phyloP scores from a whole-genome alignment of 1,140 invertebrate genomes.

The Uloborus diversus region DNA sequence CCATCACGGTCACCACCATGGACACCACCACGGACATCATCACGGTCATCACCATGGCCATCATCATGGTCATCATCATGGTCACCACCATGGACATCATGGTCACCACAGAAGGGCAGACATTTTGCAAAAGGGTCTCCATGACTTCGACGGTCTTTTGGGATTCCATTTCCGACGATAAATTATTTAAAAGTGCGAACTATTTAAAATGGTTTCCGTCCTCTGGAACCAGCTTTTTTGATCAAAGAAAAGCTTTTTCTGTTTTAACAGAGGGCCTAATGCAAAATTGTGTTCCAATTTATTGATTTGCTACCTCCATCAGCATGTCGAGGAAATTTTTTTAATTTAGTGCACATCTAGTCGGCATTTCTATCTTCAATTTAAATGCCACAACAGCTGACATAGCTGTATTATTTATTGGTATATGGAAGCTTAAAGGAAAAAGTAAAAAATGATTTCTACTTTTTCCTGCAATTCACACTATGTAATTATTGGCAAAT shows the following conservation, averaged over 20 bases:
- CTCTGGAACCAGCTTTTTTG: background rate
- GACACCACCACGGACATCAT: constrained; percentile 32
- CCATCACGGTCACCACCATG: constrained; percentile 34
- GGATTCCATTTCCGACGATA: constrained; percentile 52
- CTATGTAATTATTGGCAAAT: background rate
- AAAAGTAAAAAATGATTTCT: no score
- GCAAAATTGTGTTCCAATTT: background rate
- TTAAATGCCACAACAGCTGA: background rate
- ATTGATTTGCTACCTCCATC: background rate
- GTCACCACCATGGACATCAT: constrained; percentile 36
- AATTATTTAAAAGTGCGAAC: background rate
- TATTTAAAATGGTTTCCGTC: background rate
- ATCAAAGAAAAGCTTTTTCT: background rate
- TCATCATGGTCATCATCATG: constrained; percentile 25
- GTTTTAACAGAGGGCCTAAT: background rate
- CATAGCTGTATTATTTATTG: background rate
- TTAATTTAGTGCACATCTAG: constrained; percentile 29
- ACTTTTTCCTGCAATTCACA: no score
- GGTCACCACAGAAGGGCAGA: constrained; percentile 48
- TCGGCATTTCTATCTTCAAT: constrained; percentile 10
- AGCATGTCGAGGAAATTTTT: no score
- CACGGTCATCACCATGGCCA: constrained; percentile 33
- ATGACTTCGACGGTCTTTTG: constrained; percentile 44
- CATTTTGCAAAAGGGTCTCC: constrained; percentile 48
- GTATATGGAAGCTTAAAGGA: background rate